phyloP scores from a whole-genome alignment of 1,140 invertebrate genomes.

The Danaus plexippus region DNA sequence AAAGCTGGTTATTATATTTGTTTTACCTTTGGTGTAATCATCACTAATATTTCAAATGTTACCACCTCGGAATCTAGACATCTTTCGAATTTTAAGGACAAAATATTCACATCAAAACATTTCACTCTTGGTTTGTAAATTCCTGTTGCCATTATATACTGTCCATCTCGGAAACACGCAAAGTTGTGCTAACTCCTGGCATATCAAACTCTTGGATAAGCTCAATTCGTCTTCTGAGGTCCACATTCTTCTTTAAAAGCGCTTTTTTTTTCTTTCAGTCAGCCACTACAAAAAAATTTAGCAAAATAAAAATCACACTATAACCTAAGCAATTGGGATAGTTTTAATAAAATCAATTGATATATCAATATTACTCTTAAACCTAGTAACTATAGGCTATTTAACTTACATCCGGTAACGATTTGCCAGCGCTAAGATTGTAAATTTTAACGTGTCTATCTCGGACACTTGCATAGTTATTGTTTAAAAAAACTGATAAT shows the following conservation, averaged over 20 bases:
- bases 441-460: slow-evolving; percentile 98
- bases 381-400: slow-evolving; percentile 1
- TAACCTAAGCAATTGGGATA: not conserved
- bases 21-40: slow-evolving; percentile 88
- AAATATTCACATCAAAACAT: slow-evolving; percentile 96
- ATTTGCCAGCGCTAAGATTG: slow-evolving; percentile 96
- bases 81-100: slow-evolving; percentile 98
- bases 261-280: slow-evolving; percentile 87
- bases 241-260: slow-evolving; percentile 92
- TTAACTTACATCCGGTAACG: slow-evolving; percentile 91
- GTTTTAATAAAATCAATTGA: not conserved
- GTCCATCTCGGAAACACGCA: slow-evolving; percentile 92
- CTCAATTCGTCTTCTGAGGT: slow-evolving; percentile 91
- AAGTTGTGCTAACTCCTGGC: slow-evolving; percentile 91
- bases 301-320: slow-evolving; percentile 5
- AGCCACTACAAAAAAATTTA: slow-evolving; percentile 84
- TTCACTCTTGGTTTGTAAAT: slow-evolving; percentile 97
- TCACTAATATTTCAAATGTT: slow-evolving; percentile 88
- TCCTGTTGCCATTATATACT: slow-evolving; percentile 93
- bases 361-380: not conserved
- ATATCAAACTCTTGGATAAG: slow-evolving; percentile 99
- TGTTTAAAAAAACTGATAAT: not conserved
- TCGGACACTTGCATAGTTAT: slow-evolving; percentile 83
- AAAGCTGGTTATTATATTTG: slow-evolving; percentile 22
- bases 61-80: slow-evolving; percentile 97